Evolutionary conservation across 1,140 invertebrate genomes (phyloP).

Genomic region (Psix sp.): DNA sequence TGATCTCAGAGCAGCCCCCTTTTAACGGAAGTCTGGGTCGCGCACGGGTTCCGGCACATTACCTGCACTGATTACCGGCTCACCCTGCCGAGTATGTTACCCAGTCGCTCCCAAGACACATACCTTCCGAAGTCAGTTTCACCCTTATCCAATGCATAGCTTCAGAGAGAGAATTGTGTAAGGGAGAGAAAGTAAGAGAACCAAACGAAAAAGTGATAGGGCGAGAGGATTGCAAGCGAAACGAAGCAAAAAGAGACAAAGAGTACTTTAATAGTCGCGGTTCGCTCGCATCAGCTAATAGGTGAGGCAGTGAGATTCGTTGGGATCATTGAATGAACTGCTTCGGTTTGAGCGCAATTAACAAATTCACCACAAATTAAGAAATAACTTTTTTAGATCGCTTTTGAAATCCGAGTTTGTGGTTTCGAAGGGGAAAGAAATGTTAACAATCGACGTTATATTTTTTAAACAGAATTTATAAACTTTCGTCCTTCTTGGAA

Average conservation of each 20-base stretch:
- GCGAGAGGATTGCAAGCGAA: not conserved
- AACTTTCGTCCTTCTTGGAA: no score
- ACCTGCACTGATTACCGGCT: conserved; percentile 74
- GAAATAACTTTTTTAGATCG: conserved; percentile 39
- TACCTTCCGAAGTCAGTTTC: conserved; percentile 57
- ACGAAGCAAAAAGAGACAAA: not conserved
- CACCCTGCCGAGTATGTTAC: conserved; percentile 71
- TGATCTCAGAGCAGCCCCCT: conserved; percentile 51
- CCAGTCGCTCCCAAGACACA: conserved; percentile 68
- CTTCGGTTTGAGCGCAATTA: conserved; percentile 33
- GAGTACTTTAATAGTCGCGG: conserved; percentile 44
- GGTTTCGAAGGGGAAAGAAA: no score
- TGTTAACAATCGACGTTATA: no score
- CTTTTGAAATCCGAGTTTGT: conserved; percentile 17
- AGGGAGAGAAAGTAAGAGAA: not conserved
- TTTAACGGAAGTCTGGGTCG: conserved; percentile 60
- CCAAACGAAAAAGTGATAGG: not conserved
- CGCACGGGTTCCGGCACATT: conserved; percentile 72
- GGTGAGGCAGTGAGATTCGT: conserved; percentile 10
- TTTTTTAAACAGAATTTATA: no score
- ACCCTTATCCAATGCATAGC: conserved; percentile 17
- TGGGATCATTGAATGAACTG: conserved; percentile 23
- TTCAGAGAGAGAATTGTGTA: conserved; percentile 5
- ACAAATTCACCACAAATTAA: conserved; percentile 29
- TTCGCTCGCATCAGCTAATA: conserved; percentile 18